Conservation (phyloP, 1,140 invertebrate species). For the Amyelois transitella region DNA sequence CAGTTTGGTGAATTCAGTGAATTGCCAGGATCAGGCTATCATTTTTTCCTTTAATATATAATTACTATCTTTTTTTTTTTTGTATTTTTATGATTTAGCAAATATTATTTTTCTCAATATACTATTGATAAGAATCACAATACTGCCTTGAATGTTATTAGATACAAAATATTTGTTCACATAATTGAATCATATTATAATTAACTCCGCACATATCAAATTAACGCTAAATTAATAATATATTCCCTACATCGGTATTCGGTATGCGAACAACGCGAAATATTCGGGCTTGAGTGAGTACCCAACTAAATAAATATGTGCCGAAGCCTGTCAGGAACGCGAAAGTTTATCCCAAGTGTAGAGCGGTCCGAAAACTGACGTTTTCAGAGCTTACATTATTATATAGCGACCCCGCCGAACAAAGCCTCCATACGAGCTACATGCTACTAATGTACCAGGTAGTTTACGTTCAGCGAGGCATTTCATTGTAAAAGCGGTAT, state of each 20-base stretch:
- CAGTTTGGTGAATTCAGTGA: no score
- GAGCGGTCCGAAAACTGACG: not conserved
- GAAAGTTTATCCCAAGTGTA: conserved; percentile 15
- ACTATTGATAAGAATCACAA: no score
- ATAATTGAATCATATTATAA: conserved; percentile 11
- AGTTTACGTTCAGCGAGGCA: conserved; percentile 56
- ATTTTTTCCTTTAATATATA: no score
- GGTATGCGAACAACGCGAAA: conserved; percentile 27
- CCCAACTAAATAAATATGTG: conserved; percentile 26
- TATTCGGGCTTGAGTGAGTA: conserved; percentile 14
- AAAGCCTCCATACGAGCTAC: conserved; percentile 14
- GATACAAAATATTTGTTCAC: not conserved
- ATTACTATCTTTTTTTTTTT: no score
- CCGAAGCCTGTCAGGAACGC: conserved; percentile 14
- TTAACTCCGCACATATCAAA: conserved; percentile 25
- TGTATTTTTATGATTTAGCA: no score
- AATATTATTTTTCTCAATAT: no score
- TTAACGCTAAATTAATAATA: conserved; percentile 27
- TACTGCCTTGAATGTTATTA: no score
- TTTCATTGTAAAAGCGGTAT: conserved; percentile 62
- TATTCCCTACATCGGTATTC: conserved; percentile 18
- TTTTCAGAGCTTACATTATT: not conserved
- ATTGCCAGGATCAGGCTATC: no score
- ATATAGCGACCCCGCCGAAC: not conserved
- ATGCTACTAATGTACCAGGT: conserved; percentile 50